Evolutionary conservation across 2,888 invertebrate genomes (phyloP).

Genomic region (Pegoplata infirma): DNA sequence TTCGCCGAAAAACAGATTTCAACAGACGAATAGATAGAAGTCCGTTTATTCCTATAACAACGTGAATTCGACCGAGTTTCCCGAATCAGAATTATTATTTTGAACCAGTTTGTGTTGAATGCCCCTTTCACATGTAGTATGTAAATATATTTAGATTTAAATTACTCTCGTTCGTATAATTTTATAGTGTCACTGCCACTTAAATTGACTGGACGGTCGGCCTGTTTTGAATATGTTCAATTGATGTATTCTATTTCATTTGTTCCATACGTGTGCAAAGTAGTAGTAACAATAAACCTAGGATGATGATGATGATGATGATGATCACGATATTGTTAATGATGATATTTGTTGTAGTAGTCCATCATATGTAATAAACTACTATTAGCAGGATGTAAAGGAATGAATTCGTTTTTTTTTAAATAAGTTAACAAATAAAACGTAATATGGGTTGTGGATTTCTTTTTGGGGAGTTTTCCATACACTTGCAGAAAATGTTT

Average conservation of each 20-base stretch:
- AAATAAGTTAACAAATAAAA: no score
- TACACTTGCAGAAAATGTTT: no score
- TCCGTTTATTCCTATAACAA: no score
- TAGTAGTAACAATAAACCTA: conserved; percentile 41
- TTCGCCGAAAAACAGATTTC: no score
- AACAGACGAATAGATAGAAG: no score
- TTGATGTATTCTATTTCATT: neutral
- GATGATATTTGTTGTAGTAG: neutral
- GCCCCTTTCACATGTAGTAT: neutral
- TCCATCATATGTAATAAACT: conserved; percentile 11
- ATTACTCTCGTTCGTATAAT: conserved; percentile 54
- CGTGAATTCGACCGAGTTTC: neutral
- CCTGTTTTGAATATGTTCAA: neutral
- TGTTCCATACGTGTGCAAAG: conserved; percentile 12
- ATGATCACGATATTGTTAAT: conserved; percentile 10
- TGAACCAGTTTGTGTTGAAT: no score
- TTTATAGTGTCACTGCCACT: conserved; percentile 61
- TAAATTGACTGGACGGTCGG: conserved; percentile 50
- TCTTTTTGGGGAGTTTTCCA: no score
- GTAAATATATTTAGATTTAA: conserved; percentile 26
- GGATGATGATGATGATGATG: conserved; percentile 6
- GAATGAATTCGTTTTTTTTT: neutral
- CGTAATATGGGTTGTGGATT: no score
- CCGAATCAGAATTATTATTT: no score
- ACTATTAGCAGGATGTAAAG: neutral